Percentiles rank a stretch among this genome's conserved stretches.
phyloP scores from a whole-genome alignment of 2,113 vertebrate genomes.

The Colinus virginianus region DNA sequence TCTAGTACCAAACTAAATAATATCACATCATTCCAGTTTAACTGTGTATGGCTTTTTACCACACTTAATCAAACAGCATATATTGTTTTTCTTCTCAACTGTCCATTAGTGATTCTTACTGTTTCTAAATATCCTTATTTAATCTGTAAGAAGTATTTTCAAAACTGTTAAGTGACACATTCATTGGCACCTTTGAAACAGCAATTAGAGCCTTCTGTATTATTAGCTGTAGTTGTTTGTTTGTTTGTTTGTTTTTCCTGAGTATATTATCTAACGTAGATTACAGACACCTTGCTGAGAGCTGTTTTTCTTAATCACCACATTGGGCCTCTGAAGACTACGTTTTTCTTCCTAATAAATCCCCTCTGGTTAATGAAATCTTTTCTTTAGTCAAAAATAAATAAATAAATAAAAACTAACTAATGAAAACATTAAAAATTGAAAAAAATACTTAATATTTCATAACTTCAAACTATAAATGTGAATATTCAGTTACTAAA shows the following conservation, averaged over 20 bases:
- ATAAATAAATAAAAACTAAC: background rate
- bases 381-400: background rate
- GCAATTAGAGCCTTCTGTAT: background rate
- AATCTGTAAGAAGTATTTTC: background rate
- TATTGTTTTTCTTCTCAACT: background rate
- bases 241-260: background rate
- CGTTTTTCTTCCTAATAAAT: background rate
- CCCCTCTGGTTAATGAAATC: background rate
- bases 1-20: conserved; percentile 18
- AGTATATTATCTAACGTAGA: background rate
- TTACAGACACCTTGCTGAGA: background rate
- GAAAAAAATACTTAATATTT: background rate
- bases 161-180: background rate
- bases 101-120: background rate
- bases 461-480: background rate
- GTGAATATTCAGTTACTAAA: background rate
- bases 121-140: background rate
- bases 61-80: background rate
- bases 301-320: background rate
- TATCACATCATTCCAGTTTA: background rate
- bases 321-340: background rate
- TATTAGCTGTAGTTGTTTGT: background rate
- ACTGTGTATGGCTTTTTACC: background rate
- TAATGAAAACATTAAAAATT: conserved; percentile 6
- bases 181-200: background rate